Evolutionary conservation across 2,888 invertebrate species (phyloP), one percentile per base, ranked within the genome.

Genomic region (Agrilus mali): DNA sequence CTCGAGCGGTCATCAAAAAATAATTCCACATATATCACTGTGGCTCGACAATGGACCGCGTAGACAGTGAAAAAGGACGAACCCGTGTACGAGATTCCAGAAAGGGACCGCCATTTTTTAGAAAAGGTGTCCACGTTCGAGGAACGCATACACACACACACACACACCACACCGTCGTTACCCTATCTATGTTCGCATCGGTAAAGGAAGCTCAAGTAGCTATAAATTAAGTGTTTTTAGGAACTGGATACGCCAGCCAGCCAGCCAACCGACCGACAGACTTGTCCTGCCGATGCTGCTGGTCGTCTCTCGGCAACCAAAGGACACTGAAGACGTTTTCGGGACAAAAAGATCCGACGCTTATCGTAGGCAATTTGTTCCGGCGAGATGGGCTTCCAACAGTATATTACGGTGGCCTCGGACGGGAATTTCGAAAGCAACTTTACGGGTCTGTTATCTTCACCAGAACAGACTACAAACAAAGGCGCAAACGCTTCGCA

Each of bases 171-270:
- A n/a, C n/a, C n/a, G n/a, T n/a, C 27, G 27, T 47, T 43, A 44
- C 41, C 46, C 43, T 43, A 46, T 46, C 46, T 37, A 36, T 40
- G 45, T 43, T 46, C 46, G 41, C 46, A 51, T 51, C 51, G 43
- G 42, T 37, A 36, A 47, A 56, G 53, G 57, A 49, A 57, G 55
- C 55, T 54, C 50, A 51, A 58, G 58, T 58, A 58, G 58, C 56
- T 48, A 58, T 58, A 58, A 58, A 57, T 58, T 56, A 55, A 55
- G 52, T 54, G 57, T 56, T 56, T 55, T 56, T 55, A 51, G 51
- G 50, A 51, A 54, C 55, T 52, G 38, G 55, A 56, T 54, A 54
- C 48, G 27, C 8, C 10, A 40, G 27, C 8, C 10, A 38, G 48
- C 46, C 47, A 46, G 47, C 45, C 46, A 17, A 40, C 40, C 33